Percentiles rank a stretch among this genome's conserved stretches.
phyloP scores from a whole-genome alignment of 2,113 vertebrate species.

The Forbesichthys papilliferus region DNA sequence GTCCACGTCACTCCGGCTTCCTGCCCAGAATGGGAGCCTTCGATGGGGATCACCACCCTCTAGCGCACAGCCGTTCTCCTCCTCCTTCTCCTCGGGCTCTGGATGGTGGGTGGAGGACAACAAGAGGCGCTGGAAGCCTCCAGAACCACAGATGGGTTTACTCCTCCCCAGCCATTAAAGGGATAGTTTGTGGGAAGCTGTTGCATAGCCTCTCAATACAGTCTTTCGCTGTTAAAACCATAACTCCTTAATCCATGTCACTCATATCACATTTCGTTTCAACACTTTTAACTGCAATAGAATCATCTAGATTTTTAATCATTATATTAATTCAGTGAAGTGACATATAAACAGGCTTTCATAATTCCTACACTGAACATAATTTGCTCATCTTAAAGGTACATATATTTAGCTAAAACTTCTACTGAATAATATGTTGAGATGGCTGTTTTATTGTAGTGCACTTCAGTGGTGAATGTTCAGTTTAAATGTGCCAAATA shows the following conservation, averaged over 20 bases:
- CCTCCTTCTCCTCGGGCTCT: constrained; percentile 62
- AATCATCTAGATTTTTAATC: too few relatives aligned
- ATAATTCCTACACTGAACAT: too few relatives aligned
- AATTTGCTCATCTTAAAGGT: too few relatives aligned
- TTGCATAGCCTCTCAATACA: not conserved
- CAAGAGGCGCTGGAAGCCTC: constrained; percentile 30
- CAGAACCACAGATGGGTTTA: constrained; percentile 37
- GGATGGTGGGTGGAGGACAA: constrained; percentile 77
- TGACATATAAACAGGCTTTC: too few relatives aligned
- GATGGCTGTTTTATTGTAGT: too few relatives aligned
- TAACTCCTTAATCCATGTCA: not conserved
- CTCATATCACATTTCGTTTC: too few relatives aligned
- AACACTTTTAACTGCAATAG: too few relatives aligned
- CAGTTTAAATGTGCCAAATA: not conserved
- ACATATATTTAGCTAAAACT: too few relatives aligned
- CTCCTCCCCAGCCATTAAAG: constrained; percentile 44
- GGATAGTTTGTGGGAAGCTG: constrained; percentile 41
- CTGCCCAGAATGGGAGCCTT: constrained; percentile 82
- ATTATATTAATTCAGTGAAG: too few relatives aligned
- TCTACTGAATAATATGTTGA: too few relatives aligned
- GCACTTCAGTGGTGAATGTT: not conserved
- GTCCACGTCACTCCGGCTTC: constrained; percentile 78
- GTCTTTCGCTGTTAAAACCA: not conserved
- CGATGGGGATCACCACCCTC: constrained; percentile 83
- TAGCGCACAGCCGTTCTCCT: constrained; percentile 64